These are phyloP conservation scores for Pollimyrus isidori DNA, from an alignment of 2,113 vertebrate genomes.

Conservation along the genomic window DNA sequence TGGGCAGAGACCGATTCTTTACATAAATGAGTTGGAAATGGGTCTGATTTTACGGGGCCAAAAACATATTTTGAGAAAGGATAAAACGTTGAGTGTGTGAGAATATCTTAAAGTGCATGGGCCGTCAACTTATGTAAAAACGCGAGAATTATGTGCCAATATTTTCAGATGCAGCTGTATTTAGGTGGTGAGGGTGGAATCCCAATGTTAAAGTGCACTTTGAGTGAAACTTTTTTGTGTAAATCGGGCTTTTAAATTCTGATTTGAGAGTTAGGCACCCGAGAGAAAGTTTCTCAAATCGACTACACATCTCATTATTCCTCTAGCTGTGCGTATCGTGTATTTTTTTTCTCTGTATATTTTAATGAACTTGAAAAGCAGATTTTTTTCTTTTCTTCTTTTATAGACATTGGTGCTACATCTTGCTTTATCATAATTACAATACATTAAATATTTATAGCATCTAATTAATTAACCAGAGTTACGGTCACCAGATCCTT, in stretches of 20 bases:
- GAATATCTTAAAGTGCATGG: background rate
- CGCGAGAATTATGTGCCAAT: background rate
- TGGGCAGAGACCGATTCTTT: background rate
- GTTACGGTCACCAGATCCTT: background rate
- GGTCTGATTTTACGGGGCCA: background rate
- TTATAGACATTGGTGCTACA: background rate
- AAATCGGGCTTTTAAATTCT: background rate
- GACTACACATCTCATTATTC: background rate
- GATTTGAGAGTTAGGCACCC: background rate
- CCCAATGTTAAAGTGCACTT: constrained; percentile 4
- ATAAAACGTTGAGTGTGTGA: background rate
- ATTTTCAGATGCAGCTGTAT: background rate
- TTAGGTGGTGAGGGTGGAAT: background rate
- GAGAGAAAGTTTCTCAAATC: background rate
- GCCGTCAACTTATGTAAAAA: background rate
- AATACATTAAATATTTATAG: background rate
- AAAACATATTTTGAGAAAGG: background rate
- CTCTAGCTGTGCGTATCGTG: background rate
- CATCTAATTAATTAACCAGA: background rate
- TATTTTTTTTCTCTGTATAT: background rate
- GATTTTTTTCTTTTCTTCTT: background rate
- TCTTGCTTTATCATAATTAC: background rate
- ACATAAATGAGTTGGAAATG: background rate
- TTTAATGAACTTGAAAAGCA: background rate
- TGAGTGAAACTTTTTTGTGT: background rate